phyloP scores from a whole-genome alignment of 2,113 vertebrate species.

The Marcusenius ussheri region DNA sequence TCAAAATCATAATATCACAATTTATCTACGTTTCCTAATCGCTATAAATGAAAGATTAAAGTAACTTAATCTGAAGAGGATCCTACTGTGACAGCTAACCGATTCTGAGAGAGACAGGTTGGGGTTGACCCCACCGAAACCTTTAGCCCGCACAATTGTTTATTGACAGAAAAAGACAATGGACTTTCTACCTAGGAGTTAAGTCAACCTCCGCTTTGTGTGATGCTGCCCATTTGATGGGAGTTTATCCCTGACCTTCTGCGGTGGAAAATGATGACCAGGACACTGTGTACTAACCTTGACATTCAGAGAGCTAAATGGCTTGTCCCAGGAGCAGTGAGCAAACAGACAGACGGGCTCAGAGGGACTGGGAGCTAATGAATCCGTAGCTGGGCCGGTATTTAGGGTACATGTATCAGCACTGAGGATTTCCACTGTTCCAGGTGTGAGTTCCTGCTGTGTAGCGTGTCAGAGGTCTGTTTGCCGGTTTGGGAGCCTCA shows the following conservation, averaged over 20 bases:
- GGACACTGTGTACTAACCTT: slow-evolving; percentile 82
- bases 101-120: neutral
- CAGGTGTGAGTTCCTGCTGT: neutral
- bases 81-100: neutral
- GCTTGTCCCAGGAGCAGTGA: slow-evolving; percentile 80
- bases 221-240: slow-evolving; percentile 76
- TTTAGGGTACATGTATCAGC: neutral
- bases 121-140: slow-evolving; percentile 55
- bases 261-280: slow-evolving; percentile 84
- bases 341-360: slow-evolving; percentile 73
- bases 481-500: neutral
- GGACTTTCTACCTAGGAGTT: slow-evolving; percentile 65
- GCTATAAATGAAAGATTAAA: neutral
- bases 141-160: slow-evolving; percentile 61
- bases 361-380: slow-evolving; percentile 66
- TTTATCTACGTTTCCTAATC: neutral
- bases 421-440: neutral
- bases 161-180: slow-evolving; percentile 58
- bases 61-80: neutral
- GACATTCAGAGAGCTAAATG: slow-evolving; percentile 94
- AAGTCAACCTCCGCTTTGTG: slow-evolving; percentile 72
- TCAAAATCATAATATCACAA: neutral
- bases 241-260: slow-evolving; percentile 88
- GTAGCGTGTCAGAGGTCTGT: neutral
- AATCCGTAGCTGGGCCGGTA: slow-evolving; percentile 59